Evolutionary conservation across 2,797 vertebrate species (phyloP), one percentile per base, ranked within the genome.

Genomic region (Enteromius anoplus): DNA sequence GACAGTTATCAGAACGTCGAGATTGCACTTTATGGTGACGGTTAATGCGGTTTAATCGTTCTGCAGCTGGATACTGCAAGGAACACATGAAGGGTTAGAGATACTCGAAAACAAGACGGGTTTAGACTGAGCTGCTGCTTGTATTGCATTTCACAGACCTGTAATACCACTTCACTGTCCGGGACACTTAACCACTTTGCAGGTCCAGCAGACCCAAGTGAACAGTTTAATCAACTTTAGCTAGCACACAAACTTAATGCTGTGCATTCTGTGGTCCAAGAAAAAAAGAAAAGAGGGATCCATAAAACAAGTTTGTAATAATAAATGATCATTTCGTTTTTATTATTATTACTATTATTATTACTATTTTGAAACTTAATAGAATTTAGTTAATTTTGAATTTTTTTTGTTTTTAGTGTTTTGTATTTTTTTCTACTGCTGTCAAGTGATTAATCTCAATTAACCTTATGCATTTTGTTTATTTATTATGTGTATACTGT

Each of bases 1-100:
- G 96, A 95, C 93, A 95, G 96, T 96, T 98, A 96, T 96, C 95
- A 95, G 96, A 96, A 96, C 94, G 94, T 93, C 89, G 87, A 93
- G 95, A 96, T 95, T 96, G 94, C 93, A 94, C 95, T 95, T 95
- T 95, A 94, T 92, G 93, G 93, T 91, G 92, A 94, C 88, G 91
- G 94, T 89, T 92, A 91, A 96, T 96, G 94, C 93, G 88, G 93
- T 96, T 97, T 96, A 96, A 96, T 96, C 95, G 93, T 88, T 17
- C 64, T 6, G 83, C 88, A 86, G 82, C 85, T 89, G 90, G 85
- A 92, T 85, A 85, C 88, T 87, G 80, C 58, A 70, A 23, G 78
- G n/a, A 58, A 3, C 34, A 8, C 45, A 89, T 12, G 9, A 3
- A 82, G 84, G 88, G 53, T 70, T 23, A 71, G 86, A 5, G 19